Base-by-base conservation (phyloP, 2,797 vertebrate species). In the Paguma larvata region DNA sequence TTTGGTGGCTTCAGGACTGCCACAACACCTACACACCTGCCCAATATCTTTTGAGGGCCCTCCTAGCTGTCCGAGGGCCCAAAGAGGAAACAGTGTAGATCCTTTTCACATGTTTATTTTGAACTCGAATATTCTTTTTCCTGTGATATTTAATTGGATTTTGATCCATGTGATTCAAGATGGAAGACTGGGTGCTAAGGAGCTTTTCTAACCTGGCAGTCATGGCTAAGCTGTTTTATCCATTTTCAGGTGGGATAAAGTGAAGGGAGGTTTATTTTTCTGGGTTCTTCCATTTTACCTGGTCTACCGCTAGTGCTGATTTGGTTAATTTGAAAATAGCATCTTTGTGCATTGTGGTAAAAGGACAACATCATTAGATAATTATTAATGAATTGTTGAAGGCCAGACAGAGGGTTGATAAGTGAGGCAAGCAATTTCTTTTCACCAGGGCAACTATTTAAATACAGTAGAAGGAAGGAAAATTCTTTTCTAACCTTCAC, bases 71-170 rank as follows among this genome's bases (percentile, higher is more conserved):
- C 5, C 5, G 13, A 63, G 5, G 16, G 1, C 12, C 44, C 41
- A 67, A 70, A 30, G 53, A 87, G 5, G 25, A 11, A 56, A 63
- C 23, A 48, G 9, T 23, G 21, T 56, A 53, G 41, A 48, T 87
- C 9, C 68, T 92, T 27, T n/a, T 34, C 51, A 94, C 79, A 53
- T 93, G 32, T 59, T 92, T 79, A 34, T 51, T 90, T 77, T 94
- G 32, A 62, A 48, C 34, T 94, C 19, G 7, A 86, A 23, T 65
- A 72, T 89, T 93, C n/a, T 80, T 53, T 88, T 77, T 68, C n/a
- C 65, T 77, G 30, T 12, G 23, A 5, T 34, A 70, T 94, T 38
- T 70, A 72, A 48, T 41, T 88, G n/a, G 5, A 80, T 27, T 93
- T 85, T 82, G 34, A 83, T 34, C 19, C 18, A 25, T 48, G 27